Evolutionary conservation across 2,113 vertebrate species (phyloP), one percentile per base, ranked within the genome.

Genomic region (Embiotoca jacksoni): DNA sequence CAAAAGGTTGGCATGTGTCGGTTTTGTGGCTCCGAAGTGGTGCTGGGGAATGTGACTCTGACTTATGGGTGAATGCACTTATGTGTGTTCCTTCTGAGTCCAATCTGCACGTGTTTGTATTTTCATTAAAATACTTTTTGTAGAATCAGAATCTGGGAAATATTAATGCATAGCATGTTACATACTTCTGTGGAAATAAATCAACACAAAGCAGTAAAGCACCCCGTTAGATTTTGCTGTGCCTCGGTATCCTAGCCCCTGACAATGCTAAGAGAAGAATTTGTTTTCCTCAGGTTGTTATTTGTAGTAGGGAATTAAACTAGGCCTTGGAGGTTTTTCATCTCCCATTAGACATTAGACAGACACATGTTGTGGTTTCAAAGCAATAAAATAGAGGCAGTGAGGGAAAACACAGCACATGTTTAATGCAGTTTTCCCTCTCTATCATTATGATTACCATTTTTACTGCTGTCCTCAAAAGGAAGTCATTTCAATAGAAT

Each of bases 301-400:
- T 85, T 73, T 59, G 67, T 70, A 58, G 49, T 7, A 2, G 23
- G 46, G 46, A 66, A 81, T 65, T 41, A 65, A 77, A 62, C 16
- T 49, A 16, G 41, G 31, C 54, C 61, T 47, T 36, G 16, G 54
- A 71, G 44, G 32, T 66, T 76, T 64, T 70, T 44, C 32, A 62
- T 72, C 57, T 74, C 39, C 36, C 3, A 0, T 49, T 44, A 56
- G 63, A 85, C 47, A 59, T 47, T 63, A 50, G 33, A 49, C 58
- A 55, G 62, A 67, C 57, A 67, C 54, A 37, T 44, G 58, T 44
- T n/a, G n/a, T n/a, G n/a, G 61, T 64, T 80, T 32, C 14, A 23
- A 35, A 10, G 46, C 52, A n/a, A 60, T 47, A 66, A 64, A 67
- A 35, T 8, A 50, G 55, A 62, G 23, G 30, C 15, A 31, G 30